phyloP scores from a whole-genome alignment of 1,140 invertebrate species.

The Telenomus remus region DNA sequence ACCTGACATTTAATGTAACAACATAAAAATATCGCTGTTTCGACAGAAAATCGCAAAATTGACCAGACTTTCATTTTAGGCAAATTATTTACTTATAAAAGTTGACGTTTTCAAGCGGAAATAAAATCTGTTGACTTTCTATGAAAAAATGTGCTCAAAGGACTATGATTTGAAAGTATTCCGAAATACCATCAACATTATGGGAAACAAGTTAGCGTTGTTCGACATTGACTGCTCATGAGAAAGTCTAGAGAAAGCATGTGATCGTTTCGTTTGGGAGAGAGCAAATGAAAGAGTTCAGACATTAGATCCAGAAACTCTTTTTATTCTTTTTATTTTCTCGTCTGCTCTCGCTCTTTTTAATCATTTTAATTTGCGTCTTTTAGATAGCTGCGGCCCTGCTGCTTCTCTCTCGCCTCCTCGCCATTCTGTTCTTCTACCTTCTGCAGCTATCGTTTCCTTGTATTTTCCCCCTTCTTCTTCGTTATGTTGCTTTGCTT shows the following conservation, averaged over 20 bases:
- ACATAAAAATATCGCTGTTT: no score
- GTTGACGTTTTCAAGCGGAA: neutral
- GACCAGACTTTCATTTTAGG: neutral
- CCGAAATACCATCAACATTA: conserved; percentile 32
- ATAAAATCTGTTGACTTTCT: neutral
- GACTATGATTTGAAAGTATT: conserved; percentile 29
- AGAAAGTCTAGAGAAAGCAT: conserved; percentile 58
- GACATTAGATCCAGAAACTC: conserved; percentile 29
- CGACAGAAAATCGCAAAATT: no score
- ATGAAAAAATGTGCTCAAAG: neutral
- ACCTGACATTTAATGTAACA: no score
- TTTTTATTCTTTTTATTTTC: conserved; percentile 14
- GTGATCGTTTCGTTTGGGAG: conserved; percentile 43
- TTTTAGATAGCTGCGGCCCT: conserved; percentile 22
- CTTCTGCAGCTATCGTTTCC: conserved; percentile 30
- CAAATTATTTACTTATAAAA: neutral
- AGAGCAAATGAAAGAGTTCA: conserved; percentile 29
- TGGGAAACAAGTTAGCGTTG: conserved; percentile 37
- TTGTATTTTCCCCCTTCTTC: conserved; percentile 16
- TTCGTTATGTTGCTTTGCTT: conserved; percentile 16
- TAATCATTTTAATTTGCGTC: conserved; percentile 19
- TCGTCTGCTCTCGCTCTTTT: conserved; percentile 7
- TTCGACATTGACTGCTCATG: conserved; percentile 49
- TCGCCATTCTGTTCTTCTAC: conserved; percentile 14
- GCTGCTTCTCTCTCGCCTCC: conserved; percentile 9